Base-by-base conservation (phyloP, 2,113 vertebrate species). In the Vulpes vulpes region DNA sequence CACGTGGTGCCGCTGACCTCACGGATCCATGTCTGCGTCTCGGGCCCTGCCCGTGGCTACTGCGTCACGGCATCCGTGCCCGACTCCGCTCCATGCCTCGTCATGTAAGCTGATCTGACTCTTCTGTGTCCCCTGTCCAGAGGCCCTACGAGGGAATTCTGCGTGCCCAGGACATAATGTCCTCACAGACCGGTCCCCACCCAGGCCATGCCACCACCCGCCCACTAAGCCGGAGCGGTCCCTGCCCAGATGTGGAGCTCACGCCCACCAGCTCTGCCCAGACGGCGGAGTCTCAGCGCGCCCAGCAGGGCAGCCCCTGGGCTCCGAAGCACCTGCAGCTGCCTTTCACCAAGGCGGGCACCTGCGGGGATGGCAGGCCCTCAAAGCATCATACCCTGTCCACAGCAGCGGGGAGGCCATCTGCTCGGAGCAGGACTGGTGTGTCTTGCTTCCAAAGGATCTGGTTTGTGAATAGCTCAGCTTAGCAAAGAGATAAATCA, bases 401-500 rank as follows among this genome's bases (percentile, higher is more conserved):
- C 86, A 80, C 86, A 95, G 60, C 38, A 23, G 79, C 27, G 43
- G 83, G 81, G 53, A 74, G 74, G 27, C 82, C 71, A 57, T 95
- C 92, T 96, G 74, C 43, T 78, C 64, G 62, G 83, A 76, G 35
- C 19, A 67, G 53, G 15, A 15, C 60, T 60, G 8, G 12, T 81
- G 49, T 87, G 92, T 38, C 78, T 86, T 81, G 49, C 69, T 95
- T 94, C 82, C 16, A 10, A 94, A 95, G 85, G 92, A 62, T 49
- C 55, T 96, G 69, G 57, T 92, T 81, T 86, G 38, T 94, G 95
- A 97, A 74, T 85, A 60, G 59, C 59, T 82, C 15, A 95, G 71
- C 5, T 82, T 96, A 95, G 83, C 60, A 94, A 81, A 90, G 65
- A 95, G 65, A 95, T 73, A 88, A 84, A 94, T 97, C 84, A 78